Evolutionary conservation across 2,113 vertebrate species (phyloP).

Genomic region (Cyanocitta stelleri): DNA sequence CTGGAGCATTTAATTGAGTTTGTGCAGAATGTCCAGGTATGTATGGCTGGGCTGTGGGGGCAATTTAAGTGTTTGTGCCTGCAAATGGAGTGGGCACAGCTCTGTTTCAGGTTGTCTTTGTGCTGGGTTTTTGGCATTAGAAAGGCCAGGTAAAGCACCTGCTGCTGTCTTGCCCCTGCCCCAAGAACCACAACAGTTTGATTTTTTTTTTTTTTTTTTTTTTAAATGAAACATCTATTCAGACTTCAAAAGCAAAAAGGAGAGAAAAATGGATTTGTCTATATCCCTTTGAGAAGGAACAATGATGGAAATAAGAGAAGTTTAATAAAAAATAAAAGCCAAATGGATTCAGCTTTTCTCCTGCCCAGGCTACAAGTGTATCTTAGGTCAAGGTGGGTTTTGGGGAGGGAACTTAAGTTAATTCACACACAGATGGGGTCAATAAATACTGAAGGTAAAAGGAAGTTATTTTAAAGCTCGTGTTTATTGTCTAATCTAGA

Average conservation of each 20-base stretch:
- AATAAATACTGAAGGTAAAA: not conserved
- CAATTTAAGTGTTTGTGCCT: not conserved
- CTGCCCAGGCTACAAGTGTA: not conserved
- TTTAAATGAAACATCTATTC: not conserved
- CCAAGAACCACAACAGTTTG: not conserved
- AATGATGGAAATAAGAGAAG: not conserved
- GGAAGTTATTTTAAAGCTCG: not conserved
- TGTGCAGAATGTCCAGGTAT: not conserved
- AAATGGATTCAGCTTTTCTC: not conserved
- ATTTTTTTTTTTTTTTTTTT: not conserved
- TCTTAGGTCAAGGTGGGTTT: not conserved
- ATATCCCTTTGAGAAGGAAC: not conserved
- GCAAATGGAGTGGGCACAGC: not conserved
- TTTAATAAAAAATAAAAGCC: conserved; percentile 15
- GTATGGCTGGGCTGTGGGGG: not conserved
- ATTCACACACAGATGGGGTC: not conserved
- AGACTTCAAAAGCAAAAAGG: not conserved
- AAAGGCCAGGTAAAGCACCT: not conserved
- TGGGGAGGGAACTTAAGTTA: not conserved
- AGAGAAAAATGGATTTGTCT: not conserved
- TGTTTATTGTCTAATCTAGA: not conserved
- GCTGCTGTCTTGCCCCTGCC: not conserved
- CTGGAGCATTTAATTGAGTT: conserved; percentile 51
- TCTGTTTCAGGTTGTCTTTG: not conserved
- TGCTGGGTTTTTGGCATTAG: not conserved